Percentiles rank a stretch among this genome's conserved stretches.
phyloP scores from a whole-genome alignment of 2,888 invertebrate species.

The Gymnoscelis rufifasciata region DNA sequence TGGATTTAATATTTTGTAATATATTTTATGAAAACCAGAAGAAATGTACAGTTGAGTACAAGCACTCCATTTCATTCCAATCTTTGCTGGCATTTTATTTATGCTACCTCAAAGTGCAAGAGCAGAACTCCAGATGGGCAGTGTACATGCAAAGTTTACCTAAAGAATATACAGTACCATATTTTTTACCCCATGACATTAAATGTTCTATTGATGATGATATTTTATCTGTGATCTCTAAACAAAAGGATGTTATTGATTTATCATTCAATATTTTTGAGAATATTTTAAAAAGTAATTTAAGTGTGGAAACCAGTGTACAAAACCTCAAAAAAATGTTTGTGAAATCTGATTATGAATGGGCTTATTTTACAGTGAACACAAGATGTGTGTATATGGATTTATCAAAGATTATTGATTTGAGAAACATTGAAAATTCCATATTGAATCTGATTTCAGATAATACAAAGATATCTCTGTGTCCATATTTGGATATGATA shows the following conservation, averaged over 20 bases:
- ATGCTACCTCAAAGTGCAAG: slow-evolving; percentile 81
- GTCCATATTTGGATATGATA: slow-evolving; percentile 93
- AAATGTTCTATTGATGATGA: slow-evolving; percentile 77
- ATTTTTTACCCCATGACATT: slow-evolving; percentile 81
- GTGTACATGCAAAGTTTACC: slow-evolving; percentile 86
- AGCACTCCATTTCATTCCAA: slow-evolving; percentile 80
- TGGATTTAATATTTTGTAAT: slow-evolving; percentile 74
- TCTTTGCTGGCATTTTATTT: slow-evolving; percentile 87
- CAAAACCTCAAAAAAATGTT: slow-evolving; percentile 48
- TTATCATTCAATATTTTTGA: slow-evolving; percentile 65
- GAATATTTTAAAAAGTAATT: slow-evolving; percentile 57
- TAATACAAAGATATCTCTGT: slow-evolving; percentile 85
- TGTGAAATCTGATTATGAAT: slow-evolving; percentile 78
- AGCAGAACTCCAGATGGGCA: slow-evolving; percentile 75
- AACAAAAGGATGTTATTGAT: slow-evolving; percentile 71
- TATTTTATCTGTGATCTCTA: slow-evolving; percentile 71
- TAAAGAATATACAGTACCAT: slow-evolving; percentile 81
- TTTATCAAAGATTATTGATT: slow-evolving; percentile 60
- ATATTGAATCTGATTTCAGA: slow-evolving; percentile 71
- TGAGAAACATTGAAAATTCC: slow-evolving; percentile 61
- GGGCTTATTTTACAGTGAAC: slow-evolving; percentile 92
- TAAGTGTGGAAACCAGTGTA: slow-evolving; percentile 58
- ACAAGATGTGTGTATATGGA: slow-evolving; percentile 90
- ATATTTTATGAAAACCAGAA: slow-evolving; percentile 59
- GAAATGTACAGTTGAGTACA: slow-evolving; percentile 63